Percentiles rank a stretch among this genome's conserved stretches.
These are phyloP conservation scores for Delichon dasypus DNA, from an alignment of 2,797 vertebrate species.

Conservation along the genomic window DNA sequence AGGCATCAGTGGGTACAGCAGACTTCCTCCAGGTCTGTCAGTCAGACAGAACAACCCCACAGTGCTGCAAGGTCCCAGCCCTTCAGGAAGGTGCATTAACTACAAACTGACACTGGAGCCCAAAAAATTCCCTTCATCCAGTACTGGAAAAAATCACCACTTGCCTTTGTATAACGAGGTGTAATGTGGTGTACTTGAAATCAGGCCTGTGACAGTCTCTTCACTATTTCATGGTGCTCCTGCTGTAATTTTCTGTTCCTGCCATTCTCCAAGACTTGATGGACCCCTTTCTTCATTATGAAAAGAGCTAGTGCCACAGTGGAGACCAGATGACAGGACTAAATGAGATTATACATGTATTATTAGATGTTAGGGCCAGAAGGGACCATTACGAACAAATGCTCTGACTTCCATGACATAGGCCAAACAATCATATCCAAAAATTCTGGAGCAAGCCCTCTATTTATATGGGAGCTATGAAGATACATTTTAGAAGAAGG, in stretches of 20 bases:
- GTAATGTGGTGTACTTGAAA: not conserved
- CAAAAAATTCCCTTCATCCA: not conserved
- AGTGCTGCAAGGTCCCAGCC: not conserved
- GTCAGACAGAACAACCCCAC: not conserved
- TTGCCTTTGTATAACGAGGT: not conserved
- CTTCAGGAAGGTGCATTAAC: not conserved
- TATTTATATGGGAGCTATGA: not conserved
- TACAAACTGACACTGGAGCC: not conserved
- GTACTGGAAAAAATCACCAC: not conserved
- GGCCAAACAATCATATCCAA: not conserved
- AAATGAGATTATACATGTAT: not conserved
- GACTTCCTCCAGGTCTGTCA: not conserved
- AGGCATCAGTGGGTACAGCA: not conserved
- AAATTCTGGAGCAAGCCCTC: not conserved
- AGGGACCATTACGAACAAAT: not conserved
- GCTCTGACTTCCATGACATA: not conserved
- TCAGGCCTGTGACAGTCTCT: not conserved
- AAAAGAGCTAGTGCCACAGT: not conserved
- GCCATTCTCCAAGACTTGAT: not conserved
- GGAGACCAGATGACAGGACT: not conserved
- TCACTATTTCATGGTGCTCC: not conserved
- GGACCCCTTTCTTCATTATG: not conserved
- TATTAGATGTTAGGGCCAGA: not conserved
- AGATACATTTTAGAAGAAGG: not conserved
- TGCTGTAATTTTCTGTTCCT: not conserved